A percentile compares a stretch with the other conserved stretches of the same genome.
Evolutionary conservation across 92 coral and sea anemone genomes (phyloP).

Genomic region (Umimayanthus kanabou): DNA sequence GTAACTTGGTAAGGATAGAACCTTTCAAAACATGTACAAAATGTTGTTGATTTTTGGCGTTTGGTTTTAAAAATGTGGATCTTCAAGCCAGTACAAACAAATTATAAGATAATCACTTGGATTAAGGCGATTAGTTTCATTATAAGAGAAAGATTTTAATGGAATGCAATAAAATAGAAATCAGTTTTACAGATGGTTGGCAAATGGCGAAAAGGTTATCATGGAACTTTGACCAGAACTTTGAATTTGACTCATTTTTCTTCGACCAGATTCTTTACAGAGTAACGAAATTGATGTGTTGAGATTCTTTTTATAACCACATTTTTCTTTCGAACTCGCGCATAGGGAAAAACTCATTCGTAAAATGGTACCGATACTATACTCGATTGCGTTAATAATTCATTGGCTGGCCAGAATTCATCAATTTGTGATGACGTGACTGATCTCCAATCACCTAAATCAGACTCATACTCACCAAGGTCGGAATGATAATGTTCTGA

Average conservation of each 20-base stretch:
- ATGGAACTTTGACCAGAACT: not conserved
- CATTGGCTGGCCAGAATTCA: too few relatives aligned
- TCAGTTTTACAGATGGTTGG: slow-evolving; percentile 5
- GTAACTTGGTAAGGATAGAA: not conserved
- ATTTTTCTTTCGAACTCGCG: not conserved
- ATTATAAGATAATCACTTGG: slow-evolving; percentile 19
- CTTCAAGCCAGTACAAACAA: slow-evolving; percentile 11
- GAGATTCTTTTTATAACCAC: too few relatives aligned
- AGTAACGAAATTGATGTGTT: not conserved
- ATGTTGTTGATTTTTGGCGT: slow-evolving; percentile 22
- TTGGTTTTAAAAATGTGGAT: not conserved
- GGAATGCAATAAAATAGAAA: slow-evolving; percentile 4
- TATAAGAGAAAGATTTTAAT: slow-evolving; percentile 3
- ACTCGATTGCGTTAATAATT: too few relatives aligned
- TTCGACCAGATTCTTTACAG: not conserved
- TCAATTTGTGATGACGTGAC: too few relatives aligned
- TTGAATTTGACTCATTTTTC: too few relatives aligned
- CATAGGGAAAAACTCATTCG: too few relatives aligned
- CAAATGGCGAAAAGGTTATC: not conserved
- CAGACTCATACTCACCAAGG: too few relatives aligned
- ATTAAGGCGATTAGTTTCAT: slow-evolving; percentile 27
- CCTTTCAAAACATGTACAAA: slow-evolving; percentile 9
- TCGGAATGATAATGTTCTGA: too few relatives aligned
- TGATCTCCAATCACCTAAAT: too few relatives aligned
- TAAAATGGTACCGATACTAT: too few relatives aligned